These are phyloP conservation scores for Syngnathus floridae DNA, from an alignment of 2,113 vertebrate species.

Conservation along the genomic window DNA sequence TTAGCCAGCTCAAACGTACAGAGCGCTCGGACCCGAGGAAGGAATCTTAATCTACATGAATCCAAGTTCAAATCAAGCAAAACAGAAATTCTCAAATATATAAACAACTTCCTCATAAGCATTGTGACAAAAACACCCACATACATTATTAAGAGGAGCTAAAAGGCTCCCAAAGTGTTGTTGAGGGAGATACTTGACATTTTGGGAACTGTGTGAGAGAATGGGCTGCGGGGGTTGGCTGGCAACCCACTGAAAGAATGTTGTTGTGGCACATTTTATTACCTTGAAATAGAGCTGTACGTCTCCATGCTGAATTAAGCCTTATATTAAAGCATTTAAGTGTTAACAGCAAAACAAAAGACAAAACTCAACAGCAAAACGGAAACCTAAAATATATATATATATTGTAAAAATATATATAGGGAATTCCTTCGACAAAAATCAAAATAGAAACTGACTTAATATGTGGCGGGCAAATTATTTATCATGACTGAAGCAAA, in stretches of 20 bases:
- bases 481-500: neutral
- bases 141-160: neutral
- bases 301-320: constrained; percentile 4
- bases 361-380: neutral
- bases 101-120: neutral
- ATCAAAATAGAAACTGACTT: neutral
- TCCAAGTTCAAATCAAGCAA: neutral
- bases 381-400: neutral
- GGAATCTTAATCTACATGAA: neutral
- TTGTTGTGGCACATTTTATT: constrained; percentile 6
- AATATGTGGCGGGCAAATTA: neutral
- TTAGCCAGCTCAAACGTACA: neutral
- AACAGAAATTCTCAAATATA: neutral
- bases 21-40: neutral
- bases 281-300: constrained; percentile 13
- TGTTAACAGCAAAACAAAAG: neutral
- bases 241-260: constrained; percentile 10
- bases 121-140: no score
- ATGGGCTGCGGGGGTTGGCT: constrained; percentile 2
- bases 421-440: neutral
- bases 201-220: constrained; percentile 1
- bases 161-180: neutral
- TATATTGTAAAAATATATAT: neutral
- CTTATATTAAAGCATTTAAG: constrained; percentile 1
- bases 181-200: neutral